Evolutionary conservation across 2,888 invertebrate genomes (phyloP), one percentile per base, ranked within the genome.

Genomic region (Drosophila neoperkinsi): DNA sequence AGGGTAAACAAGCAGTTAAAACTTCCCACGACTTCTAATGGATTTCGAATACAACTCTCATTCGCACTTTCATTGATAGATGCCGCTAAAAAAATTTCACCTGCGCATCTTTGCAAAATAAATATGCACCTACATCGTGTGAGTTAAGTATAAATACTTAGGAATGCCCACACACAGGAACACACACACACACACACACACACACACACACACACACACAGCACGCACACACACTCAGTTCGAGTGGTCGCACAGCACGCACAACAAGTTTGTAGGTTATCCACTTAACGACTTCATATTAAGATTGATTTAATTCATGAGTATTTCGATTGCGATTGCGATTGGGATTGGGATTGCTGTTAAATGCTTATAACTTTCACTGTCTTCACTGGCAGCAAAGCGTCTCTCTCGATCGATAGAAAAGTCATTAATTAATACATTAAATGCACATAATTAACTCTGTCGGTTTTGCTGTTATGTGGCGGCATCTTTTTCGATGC

Each of bases 391-490:
- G n/a, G 18, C 77, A 59, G 10, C n/a, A 25, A 43, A 25, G n/a
- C 49, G 46, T 53, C 33, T 49, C 33, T 62, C 49, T 51, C 60
- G 57, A 73, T 77, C 72, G 66, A 84, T 79, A 75, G 82, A 84
- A 82, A 87, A 62, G 73, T 5, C 28, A 87, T 77, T 85, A 89
- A 85, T 85, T 89, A 87, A 85, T 76, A 74, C 84, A 89, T 89
- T 89, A 64, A 89, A 85, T 89, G 79, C 82, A 74, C 85, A 87
- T 89, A 89, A 89, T 89, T 84, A 89, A 79, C 73, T 74, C 72
- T 63, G 67, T 67, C 68, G 64, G 75, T 71, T 70, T 72, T 80
- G 60, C 77, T 60, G 65, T 70, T 77, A 66, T 60, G 55, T 49
- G 59, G 49, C 70, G 51, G 57, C 60, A 28, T 56, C 75, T 61